phyloP scores from a whole-genome alignment of 1,140 invertebrate species.

The Fopius arisanus region DNA sequence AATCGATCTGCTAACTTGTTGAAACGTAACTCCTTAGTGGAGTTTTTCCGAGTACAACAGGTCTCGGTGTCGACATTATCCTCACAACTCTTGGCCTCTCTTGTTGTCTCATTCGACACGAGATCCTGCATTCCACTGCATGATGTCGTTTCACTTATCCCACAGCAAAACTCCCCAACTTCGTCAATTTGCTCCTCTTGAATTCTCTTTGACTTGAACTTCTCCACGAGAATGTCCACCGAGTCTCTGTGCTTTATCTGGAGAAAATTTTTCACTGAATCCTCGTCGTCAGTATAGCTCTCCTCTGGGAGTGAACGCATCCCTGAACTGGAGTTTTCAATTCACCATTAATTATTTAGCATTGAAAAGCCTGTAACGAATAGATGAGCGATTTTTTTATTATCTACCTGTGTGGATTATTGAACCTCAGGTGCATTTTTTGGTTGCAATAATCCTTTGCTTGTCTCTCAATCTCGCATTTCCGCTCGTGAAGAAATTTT shows the following conservation, averaged over 20 bases:
- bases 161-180: slow-evolving; percentile 18
- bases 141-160: slow-evolving; percentile 23
- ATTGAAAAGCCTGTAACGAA: too few relatives aligned
- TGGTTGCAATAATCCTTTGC: not conserved
- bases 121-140: slow-evolving; percentile 23
- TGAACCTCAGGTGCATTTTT: not conserved
- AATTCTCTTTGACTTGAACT: slow-evolving; percentile 41
- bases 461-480: not conserved
- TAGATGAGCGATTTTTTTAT: too few relatives aligned
- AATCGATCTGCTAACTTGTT: slow-evolving; percentile 24
- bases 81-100: not conserved
- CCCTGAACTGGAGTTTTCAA: not conserved
- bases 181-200: slow-evolving; percentile 3
- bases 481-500: not conserved
- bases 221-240: slow-evolving; percentile 48
- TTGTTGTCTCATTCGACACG: not conserved
- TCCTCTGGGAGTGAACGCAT: not conserved
- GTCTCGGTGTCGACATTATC: slow-evolving; percentile 11
- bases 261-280: slow-evolving; percentile 23
- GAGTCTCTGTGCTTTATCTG: slow-evolving; percentile 49
- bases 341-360: too few relatives aligned
- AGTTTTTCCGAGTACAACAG: slow-evolving; percentile 20
- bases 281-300: slow-evolving; percentile 27
- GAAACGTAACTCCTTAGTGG: not conserved
- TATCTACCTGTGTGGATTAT: too few relatives aligned